Base-by-base conservation (phyloP, 2,113 vertebrate species). In the Apodemus sylvaticus region DNA sequence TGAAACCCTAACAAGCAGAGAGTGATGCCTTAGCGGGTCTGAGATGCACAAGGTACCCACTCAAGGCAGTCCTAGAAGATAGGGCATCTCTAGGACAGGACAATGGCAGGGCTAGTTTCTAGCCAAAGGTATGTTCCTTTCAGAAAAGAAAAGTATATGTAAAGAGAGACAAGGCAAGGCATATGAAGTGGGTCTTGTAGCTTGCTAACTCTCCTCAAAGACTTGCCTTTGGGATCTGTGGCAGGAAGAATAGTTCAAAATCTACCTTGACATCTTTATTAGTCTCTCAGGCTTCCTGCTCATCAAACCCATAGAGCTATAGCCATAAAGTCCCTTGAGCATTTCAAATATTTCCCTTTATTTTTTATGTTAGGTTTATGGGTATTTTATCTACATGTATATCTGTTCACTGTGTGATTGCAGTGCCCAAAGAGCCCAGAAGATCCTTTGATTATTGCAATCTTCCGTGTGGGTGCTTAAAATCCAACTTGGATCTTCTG, bases 171-270 rank as follows among this genome's bases (percentile, higher is more conserved):
- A 39, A 81, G 26, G 16, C 22, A 45, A 86, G 91, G 36, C 24
- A 7, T 9, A 48, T 2, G 17, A 29, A 34, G 17, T 2, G 19
- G n/a, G 16, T 51, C 24, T 34, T 19, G 26, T 14, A 53, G 34
- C 36, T 19, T 16, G 42, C 16, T 24, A 1, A 0, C 8, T n/a
- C 74, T 31, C 34, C 29, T 79, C 31, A 0, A 68, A 68, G 4
- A 58, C 45, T 48, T 81, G 92, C 48, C 11, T 39, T 62, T 64
- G n/a, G 29, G 6, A 17, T 45, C 5, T 2, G 3, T 53, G 62
- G 7, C 17, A 39, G 1, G 64, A 53, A 34, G 17, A 22, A n/a
- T 7, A 20, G 17, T n/a, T 55, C 16, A 6, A n/a, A 86, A 34
- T 45, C 20, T 19, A 62, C 20, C 58, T 83, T 39, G 36, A 13